A percentile compares a stretch with the other conserved stretches of the same genome.
These are phyloP conservation scores for Echeneis naucrates DNA, from an alignment of 2,797 vertebrate species.

Conservation along the genomic window DNA sequence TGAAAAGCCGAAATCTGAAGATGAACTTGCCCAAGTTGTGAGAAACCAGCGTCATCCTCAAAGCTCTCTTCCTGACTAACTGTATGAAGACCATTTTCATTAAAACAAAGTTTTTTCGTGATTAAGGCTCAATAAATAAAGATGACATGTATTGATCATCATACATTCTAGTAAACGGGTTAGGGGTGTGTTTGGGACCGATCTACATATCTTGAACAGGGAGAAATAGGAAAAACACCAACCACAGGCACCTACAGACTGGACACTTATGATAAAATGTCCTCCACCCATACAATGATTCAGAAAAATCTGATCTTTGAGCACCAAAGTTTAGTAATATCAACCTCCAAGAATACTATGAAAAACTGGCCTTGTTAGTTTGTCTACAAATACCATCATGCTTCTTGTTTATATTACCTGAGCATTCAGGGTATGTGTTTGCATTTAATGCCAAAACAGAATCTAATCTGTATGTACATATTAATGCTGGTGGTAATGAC, in stretches of 20 bases:
- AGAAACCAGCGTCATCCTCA: constrained; percentile 16
- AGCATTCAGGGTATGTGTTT: constrained; percentile 59
- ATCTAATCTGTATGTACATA: constrained; percentile 28
- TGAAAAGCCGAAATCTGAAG: too few relatives aligned
- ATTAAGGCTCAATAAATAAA: constrained; percentile 59
- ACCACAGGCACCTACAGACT: constrained; percentile 34
- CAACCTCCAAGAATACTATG: constrained; percentile 1
- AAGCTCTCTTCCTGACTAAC: not conserved
- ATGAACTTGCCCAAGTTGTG: not conserved
- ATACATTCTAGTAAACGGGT: constrained; percentile 59
- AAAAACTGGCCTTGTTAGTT: constrained; percentile 15
- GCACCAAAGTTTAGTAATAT: constrained; percentile 40
- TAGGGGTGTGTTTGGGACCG: constrained; percentile 28
- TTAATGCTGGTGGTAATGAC: constrained; percentile 59
- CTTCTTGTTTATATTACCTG: constrained; percentile 67
- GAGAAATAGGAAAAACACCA: constrained; percentile 14
- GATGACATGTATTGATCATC: not conserved
- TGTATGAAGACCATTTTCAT: not conserved
- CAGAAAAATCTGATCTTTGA: constrained; percentile 31
- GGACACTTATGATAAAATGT: constrained; percentile 41
- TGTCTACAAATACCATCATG: constrained; percentile 66
- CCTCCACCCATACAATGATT: constrained; percentile 30
- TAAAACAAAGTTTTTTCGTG: not conserved
- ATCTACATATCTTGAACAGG: constrained; percentile 32
- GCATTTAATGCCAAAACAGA: constrained; percentile 40